These are phyloP conservation scores for Rhagonycha fulva DNA, from an alignment of 2,888 invertebrate genomes.

Conservation along the genomic window DNA sequence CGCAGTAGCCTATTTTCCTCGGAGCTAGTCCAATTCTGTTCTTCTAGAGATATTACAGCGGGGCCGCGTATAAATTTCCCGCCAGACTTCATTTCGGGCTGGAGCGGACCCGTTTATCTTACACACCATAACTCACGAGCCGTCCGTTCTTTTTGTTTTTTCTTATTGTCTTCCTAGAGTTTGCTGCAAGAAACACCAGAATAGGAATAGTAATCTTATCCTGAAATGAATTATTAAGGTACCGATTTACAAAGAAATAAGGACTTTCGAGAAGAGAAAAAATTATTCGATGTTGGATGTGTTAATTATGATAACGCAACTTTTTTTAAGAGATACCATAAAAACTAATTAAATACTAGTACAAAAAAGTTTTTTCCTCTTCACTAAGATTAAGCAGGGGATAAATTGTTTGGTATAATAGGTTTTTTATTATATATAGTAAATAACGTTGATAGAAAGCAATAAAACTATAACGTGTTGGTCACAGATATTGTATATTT, in stretches of 20 bases:
- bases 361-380: background rate
- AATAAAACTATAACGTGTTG: constrained; percentile 29
- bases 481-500: constrained; percentile 31
- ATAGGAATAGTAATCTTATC: constrained; percentile 57
- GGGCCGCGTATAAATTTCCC: constrained; percentile 57
- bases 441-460: constrained; percentile 8
- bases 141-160: constrained; percentile 53
- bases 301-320: constrained; percentile 22
- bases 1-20: constrained; percentile 55
- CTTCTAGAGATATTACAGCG: constrained; percentile 56
- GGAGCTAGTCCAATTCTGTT: constrained; percentile 56
- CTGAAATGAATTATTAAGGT: constrained; percentile 54
- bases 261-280: constrained; percentile 36
- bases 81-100: constrained; percentile 73
- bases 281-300: constrained; percentile 19
- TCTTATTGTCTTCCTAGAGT: constrained; percentile 55
- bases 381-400: background rate
- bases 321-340: background rate
- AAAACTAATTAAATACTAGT: background rate
- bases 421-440: constrained; percentile 1
- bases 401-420: constrained; percentile 8
- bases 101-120: constrained; percentile 74
- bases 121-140: constrained; percentile 67
- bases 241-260: constrained; percentile 48
- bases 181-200: constrained; percentile 54